Evolutionary conservation across 1,140 invertebrate genomes (phyloP).

Genomic region (Ceratina australensis): DNA sequence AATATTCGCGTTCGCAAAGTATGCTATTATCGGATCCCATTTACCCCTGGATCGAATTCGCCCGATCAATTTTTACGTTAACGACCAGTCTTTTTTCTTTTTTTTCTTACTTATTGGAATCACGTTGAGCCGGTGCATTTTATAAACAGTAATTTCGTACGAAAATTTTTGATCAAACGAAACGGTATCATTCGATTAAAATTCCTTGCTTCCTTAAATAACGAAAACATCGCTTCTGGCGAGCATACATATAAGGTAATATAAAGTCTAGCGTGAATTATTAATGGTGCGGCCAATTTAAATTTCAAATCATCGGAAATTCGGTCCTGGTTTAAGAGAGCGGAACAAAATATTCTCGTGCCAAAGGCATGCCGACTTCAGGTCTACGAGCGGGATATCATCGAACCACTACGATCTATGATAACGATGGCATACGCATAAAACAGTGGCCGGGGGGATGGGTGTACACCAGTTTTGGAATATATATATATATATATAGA

Average conservation of each 20-base stretch:
- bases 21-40: not conserved
- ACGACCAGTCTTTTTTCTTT: not conserved
- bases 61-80: not conserved
- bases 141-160: not conserved
- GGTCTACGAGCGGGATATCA: slow-evolving; percentile 2
- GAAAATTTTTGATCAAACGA: not conserved
- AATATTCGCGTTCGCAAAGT: slow-evolving; percentile 11
- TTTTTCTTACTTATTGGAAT: slow-evolving; percentile 7
- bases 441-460: not conserved
- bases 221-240: not conserved
- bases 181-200: too few relatives aligned
- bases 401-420: slow-evolving; percentile 8
- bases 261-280: not conserved
- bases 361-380: slow-evolving; percentile 22
- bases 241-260: not conserved
- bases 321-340: slow-evolving; percentile 22
- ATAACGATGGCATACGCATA: slow-evolving; percentile 19
- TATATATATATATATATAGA: not conserved
- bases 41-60: slow-evolving; percentile 16
- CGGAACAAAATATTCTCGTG: slow-evolving; percentile 29
- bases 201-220: too few relatives aligned
- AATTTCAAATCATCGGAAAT: slow-evolving; percentile 13
- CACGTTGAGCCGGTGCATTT: not conserved
- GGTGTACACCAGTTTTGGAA: slow-evolving; percentile 4
- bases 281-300: slow-evolving; percentile 4